Evolutionary conservation across 2,888 invertebrate species (phyloP), one percentile per base, ranked within the genome.

Genomic region (Eumerus sabulonum): DNA sequence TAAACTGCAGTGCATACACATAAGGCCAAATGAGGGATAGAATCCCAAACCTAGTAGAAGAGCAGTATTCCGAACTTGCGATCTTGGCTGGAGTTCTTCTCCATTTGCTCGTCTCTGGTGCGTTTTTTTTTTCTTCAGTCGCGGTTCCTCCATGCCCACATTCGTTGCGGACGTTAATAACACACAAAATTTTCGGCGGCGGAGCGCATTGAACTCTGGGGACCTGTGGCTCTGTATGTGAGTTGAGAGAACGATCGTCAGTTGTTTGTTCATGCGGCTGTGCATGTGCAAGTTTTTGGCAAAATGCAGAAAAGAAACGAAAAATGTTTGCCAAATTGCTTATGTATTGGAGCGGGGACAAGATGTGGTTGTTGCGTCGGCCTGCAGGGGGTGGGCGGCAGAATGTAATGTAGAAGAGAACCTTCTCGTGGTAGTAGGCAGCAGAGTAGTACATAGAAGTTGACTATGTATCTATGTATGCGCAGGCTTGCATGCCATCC

Each of bases 161-260:
- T 77, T 77, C 77, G 63, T 67, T 67, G 67, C 53, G 67, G 72
- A 67, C 67, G 67, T 68, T 73, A 62, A 63, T 68, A 77, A 73
- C 67, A 77, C 67, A 77, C 57, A 36, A 27, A 57, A 53, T 45
- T 70, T 79, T 79, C 44, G 74, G 79, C 44, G 74, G 79, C 64
- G n/a, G 36, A 79, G 79, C 50, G 63, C 79, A 79, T 64, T 74
- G 79, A 79, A 73, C 79, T 70, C 64, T 73, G 59, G 68, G 59
- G 48, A 38, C 12, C 48, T 51, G 59, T 68, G 60, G 3, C n/a
- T 68, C 63, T 74, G 74, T 79, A 68, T 50, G 74, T 50, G 73
- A 54, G 19, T 63, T 27, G 27, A 27, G 27, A 27, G 27, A 27
- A 7, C 2, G 27, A 27, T 60, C 16, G 19, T 27, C 27, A 7